Base-by-base conservation (phyloP, 2,113 vertebrate species). In the Amia ocellicauda region DNA sequence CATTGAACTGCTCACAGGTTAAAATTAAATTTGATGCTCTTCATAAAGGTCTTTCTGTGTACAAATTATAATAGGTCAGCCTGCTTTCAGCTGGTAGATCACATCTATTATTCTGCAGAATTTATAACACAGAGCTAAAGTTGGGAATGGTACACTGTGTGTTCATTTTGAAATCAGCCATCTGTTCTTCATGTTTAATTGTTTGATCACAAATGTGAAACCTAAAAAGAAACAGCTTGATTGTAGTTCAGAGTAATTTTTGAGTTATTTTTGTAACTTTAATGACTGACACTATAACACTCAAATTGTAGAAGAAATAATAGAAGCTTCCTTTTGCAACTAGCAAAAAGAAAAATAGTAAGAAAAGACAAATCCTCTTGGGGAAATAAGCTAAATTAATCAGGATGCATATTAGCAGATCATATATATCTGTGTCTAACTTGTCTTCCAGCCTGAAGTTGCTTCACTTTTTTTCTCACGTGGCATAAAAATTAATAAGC, bases 331-430 rank as follows among this genome's bases (percentile, higher is more conserved):
- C 56, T 42, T 31, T 58, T 14, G 20, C 3, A 19, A 58, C 27
- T 41, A 40, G 28, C 20, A 40, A 23, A 19, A 40, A 41, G 14
- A 16, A 16, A 47, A 47, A 3, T 47, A 16, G 1, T 47, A 16
- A 42, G 20, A 58, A 47, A 58, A 58, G 36, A n/a, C n/a, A n/a
- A 27, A 58, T 14, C 16, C 36, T 19, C 9, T 22, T 22, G 3
- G 29, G 22, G 56, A 58, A n/a, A 58, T 58, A 23, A 41, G 22
- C 10, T 19, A 58, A 29, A 47, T 47, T 16, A 58, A 58, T 58
- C 40, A 41, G 29, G 17, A 41, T 58, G 31, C 19, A 47, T 47
- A 47, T n/a, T 47, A 40, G 31, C 36, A 23, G 56, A 58, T 58
- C 40, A 58, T 42, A 41, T 20, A 41, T 40, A 41, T 40, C 56